phyloP scores from a whole-genome alignment of 2,797 vertebrate genomes.

The Enteromius afrohamiltoni region DNA sequence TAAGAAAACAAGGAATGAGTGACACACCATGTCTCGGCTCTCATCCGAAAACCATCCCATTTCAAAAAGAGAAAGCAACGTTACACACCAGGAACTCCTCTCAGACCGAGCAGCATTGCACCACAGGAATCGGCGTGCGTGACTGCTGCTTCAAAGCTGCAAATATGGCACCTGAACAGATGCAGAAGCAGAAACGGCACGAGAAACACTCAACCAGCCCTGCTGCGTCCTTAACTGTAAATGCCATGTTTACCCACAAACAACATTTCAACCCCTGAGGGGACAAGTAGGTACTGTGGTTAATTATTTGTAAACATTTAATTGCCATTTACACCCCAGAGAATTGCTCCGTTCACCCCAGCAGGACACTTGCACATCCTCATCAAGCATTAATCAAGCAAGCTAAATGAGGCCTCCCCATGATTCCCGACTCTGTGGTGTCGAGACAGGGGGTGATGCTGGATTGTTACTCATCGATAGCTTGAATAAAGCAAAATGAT shows the following conservation, averaged over 20 bases:
- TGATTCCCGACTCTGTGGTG: conserved; percentile 10
- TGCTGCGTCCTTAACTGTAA: conserved; percentile 51
- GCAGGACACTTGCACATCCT: conserved; percentile 59
- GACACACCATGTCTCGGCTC: conserved; percentile 25
- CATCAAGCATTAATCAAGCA: conserved; percentile 62
- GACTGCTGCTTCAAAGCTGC: conserved; percentile 8
- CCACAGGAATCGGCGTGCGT: background rate
- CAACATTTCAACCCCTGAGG: conserved; percentile 56
- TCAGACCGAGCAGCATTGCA: background rate
- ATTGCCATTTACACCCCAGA: conserved; percentile 59
- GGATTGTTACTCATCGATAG: conserved; percentile 4
- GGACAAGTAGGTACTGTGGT: conserved; percentile 48
- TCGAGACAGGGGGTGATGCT: conserved; percentile 2
- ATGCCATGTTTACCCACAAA: conserved; percentile 59
- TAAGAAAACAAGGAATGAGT: conserved; percentile 35
- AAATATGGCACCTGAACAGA: conserved; percentile 17
- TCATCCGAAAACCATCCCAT: conserved; percentile 26
- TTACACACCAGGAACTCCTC: conserved; percentile 15
- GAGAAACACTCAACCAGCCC: conserved; percentile 49
- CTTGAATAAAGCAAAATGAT: conserved; percentile 16
- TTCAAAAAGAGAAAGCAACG: conserved; percentile 7
- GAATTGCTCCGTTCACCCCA: conserved; percentile 59
- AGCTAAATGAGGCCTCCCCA: conserved; percentile 42
- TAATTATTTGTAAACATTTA: conserved; percentile 65
- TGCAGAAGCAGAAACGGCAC: background rate